These are phyloP conservation scores for Platichthys stellatus DNA, from an alignment of 2,113 vertebrate species.

Conservation along the genomic window DNA sequence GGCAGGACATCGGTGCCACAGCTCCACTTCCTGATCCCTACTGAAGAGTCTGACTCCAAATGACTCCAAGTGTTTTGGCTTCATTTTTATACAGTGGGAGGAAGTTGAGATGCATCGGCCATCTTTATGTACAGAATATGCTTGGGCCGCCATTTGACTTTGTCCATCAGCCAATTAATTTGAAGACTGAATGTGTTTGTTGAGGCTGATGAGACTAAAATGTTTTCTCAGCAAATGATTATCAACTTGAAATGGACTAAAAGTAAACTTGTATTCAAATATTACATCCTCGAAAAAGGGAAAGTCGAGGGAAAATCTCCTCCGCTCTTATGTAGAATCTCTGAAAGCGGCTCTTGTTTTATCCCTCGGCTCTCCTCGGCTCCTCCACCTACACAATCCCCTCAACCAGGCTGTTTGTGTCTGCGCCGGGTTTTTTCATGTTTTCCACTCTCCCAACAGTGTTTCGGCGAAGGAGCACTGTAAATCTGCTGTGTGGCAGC, in stretches of 20 bases:
- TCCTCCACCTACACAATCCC: conserved; percentile 62
- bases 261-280: not conserved
- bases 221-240: not conserved
- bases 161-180: too few relatives aligned
- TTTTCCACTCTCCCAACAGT: conserved; percentile 23
- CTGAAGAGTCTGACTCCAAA: too few relatives aligned
- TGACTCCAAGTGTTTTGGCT: too few relatives aligned
- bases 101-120: too few relatives aligned
- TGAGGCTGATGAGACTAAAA: too few relatives aligned
- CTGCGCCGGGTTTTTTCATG: conserved; percentile 44
- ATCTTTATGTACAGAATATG: too few relatives aligned
- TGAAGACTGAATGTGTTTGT: too few relatives aligned
- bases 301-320: conserved; percentile 1
- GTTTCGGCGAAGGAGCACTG: conserved; percentile 28
- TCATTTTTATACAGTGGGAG: too few relatives aligned
- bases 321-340: conserved; percentile 15
- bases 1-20: too few relatives aligned
- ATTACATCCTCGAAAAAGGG: conserved; percentile 4
- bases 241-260: not conserved
- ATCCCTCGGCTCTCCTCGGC: conserved; percentile 43
- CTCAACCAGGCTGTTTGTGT: conserved; percentile 44
- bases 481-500: conserved; percentile 24
- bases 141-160: too few relatives aligned
- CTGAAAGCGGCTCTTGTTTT: conserved; percentile 52
- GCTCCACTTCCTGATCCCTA: too few relatives aligned